These are phyloP conservation scores for Eufriesea mexicana DNA, from an alignment of 1,140 invertebrate genomes.

Conservation along the genomic window DNA sequence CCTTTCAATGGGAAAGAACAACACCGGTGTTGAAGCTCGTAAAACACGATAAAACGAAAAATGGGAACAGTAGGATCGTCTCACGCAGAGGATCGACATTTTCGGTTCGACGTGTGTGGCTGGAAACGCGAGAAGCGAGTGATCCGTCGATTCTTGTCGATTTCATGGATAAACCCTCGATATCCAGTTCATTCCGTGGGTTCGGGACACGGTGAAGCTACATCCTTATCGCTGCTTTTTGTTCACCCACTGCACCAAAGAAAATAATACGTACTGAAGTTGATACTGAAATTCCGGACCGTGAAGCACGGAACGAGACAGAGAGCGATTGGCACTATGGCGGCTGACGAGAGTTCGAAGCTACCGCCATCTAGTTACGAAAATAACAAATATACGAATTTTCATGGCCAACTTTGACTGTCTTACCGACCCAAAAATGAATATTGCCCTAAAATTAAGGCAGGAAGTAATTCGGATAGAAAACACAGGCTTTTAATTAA, in stretches of 20 bases:
- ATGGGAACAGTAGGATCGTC: not conserved
- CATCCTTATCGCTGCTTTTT: not conserved
- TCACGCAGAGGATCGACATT: conserved; percentile 61
- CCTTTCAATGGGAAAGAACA: not conserved
- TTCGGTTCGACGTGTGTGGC: not conserved
- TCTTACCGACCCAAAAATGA: too few relatives aligned
- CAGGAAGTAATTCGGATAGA: too few relatives aligned
- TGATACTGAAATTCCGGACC: not conserved
- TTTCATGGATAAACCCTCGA: conserved; percentile 2
- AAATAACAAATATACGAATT: not conserved
- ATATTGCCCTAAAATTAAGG: too few relatives aligned
- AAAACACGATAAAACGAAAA: too few relatives aligned
- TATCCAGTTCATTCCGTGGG: conserved; percentile 26
- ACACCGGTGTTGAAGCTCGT: not conserved
- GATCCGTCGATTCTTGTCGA: not conserved
- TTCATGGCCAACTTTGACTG: too few relatives aligned
- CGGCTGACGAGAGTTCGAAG: too few relatives aligned
- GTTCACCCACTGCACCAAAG: not conserved
- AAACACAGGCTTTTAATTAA: too few relatives aligned
- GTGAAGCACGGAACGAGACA: not conserved
- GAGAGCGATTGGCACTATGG: not conserved
- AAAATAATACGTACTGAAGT: not conserved
- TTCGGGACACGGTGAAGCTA: not conserved
- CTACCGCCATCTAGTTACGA: not conserved
- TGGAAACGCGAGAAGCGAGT: not conserved